Base-by-base conservation (phyloP, 2,797 vertebrate species). In the Clarias fuscus region DNA sequence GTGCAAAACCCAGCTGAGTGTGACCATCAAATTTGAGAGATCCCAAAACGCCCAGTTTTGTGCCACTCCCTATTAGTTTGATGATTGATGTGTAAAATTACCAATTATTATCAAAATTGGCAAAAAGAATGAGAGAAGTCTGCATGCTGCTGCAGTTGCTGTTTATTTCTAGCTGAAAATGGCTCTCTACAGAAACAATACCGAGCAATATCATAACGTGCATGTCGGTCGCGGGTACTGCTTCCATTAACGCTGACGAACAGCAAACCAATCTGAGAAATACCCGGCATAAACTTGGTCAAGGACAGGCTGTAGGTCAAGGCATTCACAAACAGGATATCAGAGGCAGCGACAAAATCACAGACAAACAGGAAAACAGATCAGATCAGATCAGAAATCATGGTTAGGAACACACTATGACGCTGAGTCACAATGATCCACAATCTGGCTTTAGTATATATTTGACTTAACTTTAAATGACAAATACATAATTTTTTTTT, bases 71-170 rank as follows among this genome's bases (percentile, higher is more conserved):
- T 86, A 77, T 73, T 68, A 86, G 40, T 73, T 68, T 30, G 65
- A 68, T 82, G 78, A 87, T 62, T 82, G 76, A 85, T 88, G 85
- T 82, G 87, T 85, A 85, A 87, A 88, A 87, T 77, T 81, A 85
- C 83, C 84, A 86, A 88, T 75, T 77, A 83, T 82, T 40, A 70
- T 84, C 62, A 81, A 83, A 85, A 81, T 71, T 86, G 48, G 77
- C 18, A n/a, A 89, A 78, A 86, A 43, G 20, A 70, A 82, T n/a
- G 10, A 67, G 48, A 67, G 5, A 59, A 40, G 43, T 67, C 5
- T 64, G 10, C 22, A 64, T 64, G 14, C 33, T 64, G n/a, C 75
- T 68, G 48, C 40, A n/a, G 58, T 56, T 59, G 13, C 18, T 24
- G 37, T 79, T 7, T n/a, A 67, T 58, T 58, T 82, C 20, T 67